Evolutionary conservation across 2,888 invertebrate genomes (phyloP), one percentile per base, ranked within the genome.

Genomic region (Drosophila paracracens): DNA sequence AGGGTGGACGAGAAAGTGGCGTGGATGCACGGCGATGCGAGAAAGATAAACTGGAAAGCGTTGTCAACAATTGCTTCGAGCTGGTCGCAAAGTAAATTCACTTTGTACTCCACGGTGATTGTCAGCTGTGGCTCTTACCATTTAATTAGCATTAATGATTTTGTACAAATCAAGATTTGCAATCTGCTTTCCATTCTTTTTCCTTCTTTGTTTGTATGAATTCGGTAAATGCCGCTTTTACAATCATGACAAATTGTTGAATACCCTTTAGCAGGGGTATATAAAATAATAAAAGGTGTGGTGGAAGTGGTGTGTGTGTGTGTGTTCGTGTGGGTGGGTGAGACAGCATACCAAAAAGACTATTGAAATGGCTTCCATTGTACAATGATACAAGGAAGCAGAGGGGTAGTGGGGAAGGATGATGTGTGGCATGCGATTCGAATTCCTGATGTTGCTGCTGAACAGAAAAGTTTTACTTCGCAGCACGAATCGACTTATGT

Each of bases 401-500:
- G 29, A 13, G n/a, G 2, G n/a, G 16, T 8, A 11, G 27, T 2
- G 21, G 7, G 18, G 1, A 8, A 8, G 16, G 7, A 11, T 10
- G 7, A 10, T 5, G 48, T 13, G 21, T 33, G 27, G 50, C 36
- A 59, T 48, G 46, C 35, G 70, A 67, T 56, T 40, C 63, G 43
- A 65, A 75, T 70, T 52, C 70, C 61, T 61, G 61, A 74, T 74
- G 64, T 51, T 63, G 69, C 60, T 62, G 75, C 35, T 61, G 66
- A 69, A 70, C 63, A 58, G 59, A 56, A 76, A 78, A 76, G 59
- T 76, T 78, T 50, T 31, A 62, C 62, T 65, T 65, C 52, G 59
- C 67, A 65, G 56, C 78, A 75, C 54, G 67, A 79, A 70, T 68
- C 62, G 76, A 78, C 80, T 78, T 78, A 80, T 78, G 79, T 74